A percentile compares a stretch with the other conserved stretches of the same genome.
phyloP scores from a whole-genome alignment of 2,797 vertebrate genomes.

The Nyctalus aviator region DNA sequence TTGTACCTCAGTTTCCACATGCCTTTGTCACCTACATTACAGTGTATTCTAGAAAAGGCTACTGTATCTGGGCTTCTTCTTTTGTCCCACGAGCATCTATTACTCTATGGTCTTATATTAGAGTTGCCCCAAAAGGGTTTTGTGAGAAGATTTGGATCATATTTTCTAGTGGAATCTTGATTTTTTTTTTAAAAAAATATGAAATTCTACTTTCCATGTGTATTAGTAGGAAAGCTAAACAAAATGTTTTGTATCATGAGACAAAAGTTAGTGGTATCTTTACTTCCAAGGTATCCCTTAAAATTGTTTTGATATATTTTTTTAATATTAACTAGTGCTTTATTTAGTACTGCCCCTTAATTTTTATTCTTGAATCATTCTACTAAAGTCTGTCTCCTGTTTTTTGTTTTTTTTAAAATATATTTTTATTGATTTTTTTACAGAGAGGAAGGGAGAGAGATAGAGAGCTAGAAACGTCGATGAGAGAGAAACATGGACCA shows the following conservation, averaged over 20 bases:
- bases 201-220: background rate
- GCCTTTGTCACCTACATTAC: background rate
- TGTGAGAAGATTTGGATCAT: background rate
- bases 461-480: too few species aligned
- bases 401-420: too few species aligned
- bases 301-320: background rate
- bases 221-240: background rate
- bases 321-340: background rate
- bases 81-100: background rate
- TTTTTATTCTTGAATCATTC: slow-evolving; percentile 33
- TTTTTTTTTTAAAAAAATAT: background rate
- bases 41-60: background rate
- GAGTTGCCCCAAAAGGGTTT: background rate
- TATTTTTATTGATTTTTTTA: too few species aligned
- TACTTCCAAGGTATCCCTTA: background rate
- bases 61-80: background rate
- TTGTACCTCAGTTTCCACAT: background rate
- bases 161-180: background rate
- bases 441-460: too few species aligned
- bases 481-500: too few species aligned
- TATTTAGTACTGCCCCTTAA: background rate
- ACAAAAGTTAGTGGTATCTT: background rate
- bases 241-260: background rate
- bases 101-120: background rate
- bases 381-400: background rate